Evolutionary conservation across 2,113 vertebrate genomes (phyloP), one percentile per base, ranked within the genome.

Genomic region (Fulmarus glacialis): DNA sequence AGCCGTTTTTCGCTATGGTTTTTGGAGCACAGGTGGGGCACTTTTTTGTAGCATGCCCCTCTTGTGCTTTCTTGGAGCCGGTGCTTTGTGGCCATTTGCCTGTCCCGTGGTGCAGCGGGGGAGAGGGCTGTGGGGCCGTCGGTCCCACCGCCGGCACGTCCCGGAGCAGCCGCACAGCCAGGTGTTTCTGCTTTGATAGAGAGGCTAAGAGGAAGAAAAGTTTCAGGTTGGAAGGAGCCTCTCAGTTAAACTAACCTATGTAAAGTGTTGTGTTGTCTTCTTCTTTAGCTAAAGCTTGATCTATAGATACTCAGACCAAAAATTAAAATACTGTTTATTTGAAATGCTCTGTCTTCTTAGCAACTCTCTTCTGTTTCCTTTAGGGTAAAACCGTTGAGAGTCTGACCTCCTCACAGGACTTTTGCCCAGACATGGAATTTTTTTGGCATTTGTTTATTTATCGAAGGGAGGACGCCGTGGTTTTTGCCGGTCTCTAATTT

Each of bases 61-160:
- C 23, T 40, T 40, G 42, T 63, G 24, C 40, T 68, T 67, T n/a
- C n/a, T 64, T 64, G 84, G 43, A 72, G 47, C 32, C 2, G 1
- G 1, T 0, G 2, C 30, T 82, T 52, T 88, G 26, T 82, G 73
- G 21, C 55, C 13, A 1, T 58, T 67, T 45, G 9, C 13, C 4
- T 59, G 14, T 60, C 30, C 26, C 21, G 30, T 0, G 3, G 27
- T 15, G 8, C 9, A 9, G 16, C 1, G 0, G 10, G 36, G 14
- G 4, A 24, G 30, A 79, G 20, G 18, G 12, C 70, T 26, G 0
- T 47, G 47, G 47, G 16, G 38, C 14, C 11, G 3, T 5, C 1
- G 3, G 15, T 83, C 40, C 43, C n/a, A n/a, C 12, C 2, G 3
- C 7, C 0, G 0, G 18, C 18, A 11, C 0, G 3, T 85, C 32